These are phyloP conservation scores for Microtus richardsoni DNA, from an alignment of 2,113 vertebrate species.

Conservation along the genomic window DNA sequence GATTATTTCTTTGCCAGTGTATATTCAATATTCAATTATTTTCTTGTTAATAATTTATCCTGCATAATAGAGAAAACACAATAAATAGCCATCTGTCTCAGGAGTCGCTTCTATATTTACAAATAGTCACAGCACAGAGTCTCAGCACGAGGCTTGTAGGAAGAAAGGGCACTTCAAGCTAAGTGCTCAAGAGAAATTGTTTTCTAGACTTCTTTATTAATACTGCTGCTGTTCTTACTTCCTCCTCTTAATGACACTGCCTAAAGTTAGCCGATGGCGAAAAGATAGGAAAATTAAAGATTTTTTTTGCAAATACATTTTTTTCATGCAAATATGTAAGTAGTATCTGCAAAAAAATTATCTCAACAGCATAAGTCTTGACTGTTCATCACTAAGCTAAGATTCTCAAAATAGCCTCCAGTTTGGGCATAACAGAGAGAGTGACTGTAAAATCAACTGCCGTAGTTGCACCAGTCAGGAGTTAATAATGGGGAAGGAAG, in stretches of 20 bases:
- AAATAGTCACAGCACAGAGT: conserved; percentile 69
- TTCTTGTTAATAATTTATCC: conserved; percentile 85
- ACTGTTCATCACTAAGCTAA: not conserved
- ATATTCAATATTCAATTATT: conserved; percentile 86
- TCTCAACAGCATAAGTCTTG: not conserved
- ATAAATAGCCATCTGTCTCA: conserved; percentile 81
- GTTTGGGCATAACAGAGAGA: not conserved
- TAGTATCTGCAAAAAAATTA: not conserved
- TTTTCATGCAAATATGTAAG: not conserved
- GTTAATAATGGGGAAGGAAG: not conserved
- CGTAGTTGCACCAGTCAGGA: not conserved
- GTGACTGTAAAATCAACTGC: rapidly evolving
- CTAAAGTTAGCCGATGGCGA: not conserved
- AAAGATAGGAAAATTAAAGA: conserved; percentile 14
- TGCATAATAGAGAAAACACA: conserved; percentile 80
- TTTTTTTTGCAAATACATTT: not conserved
- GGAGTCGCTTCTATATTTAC: conserved; percentile 78
- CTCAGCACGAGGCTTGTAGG: conserved; percentile 34
- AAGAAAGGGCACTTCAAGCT: conserved; percentile 35
- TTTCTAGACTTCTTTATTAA: conserved; percentile 16
- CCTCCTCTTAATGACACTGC: not conserved
- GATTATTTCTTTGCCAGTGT: conserved; percentile 81
- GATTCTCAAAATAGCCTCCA: conserved; percentile 6
- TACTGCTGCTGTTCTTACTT: not conserved
- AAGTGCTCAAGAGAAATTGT: conserved; percentile 37